Evolutionary conservation across 2,113 vertebrate genomes (phyloP).

Genomic region (Menidia beryllina): DNA sequence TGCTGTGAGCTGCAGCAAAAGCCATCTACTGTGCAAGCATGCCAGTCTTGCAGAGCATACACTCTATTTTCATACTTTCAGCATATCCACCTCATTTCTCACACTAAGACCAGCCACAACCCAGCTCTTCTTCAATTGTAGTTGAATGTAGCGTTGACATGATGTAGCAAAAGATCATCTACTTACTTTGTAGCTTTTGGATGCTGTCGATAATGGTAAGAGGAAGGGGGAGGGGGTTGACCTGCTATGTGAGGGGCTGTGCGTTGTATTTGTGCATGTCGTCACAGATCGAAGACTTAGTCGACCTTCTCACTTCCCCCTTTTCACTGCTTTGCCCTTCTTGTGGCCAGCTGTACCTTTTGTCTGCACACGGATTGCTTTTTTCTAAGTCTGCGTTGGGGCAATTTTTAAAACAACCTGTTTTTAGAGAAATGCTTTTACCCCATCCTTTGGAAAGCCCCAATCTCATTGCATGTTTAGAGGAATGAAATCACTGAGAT

Average conservation of each 20-base stretch:
- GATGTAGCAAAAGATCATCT: slow-evolving; percentile 83
- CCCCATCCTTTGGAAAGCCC: slow-evolving; percentile 52
- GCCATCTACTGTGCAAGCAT: slow-evolving; percentile 71
- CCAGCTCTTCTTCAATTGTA: slow-evolving; percentile 81
- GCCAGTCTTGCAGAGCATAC: slow-evolving; percentile 52
- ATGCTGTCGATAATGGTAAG: slow-evolving; percentile 72
- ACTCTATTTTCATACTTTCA: slow-evolving; percentile 47
- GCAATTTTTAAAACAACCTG: slow-evolving; percentile 60
- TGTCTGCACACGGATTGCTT: slow-evolving; percentile 73
- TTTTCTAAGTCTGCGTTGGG: slow-evolving; percentile 55
- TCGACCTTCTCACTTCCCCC: slow-evolving; percentile 70
- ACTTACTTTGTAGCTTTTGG: slow-evolving; percentile 82
- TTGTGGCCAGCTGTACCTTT: slow-evolving; percentile 66
- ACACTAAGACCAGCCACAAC: slow-evolving; percentile 83
- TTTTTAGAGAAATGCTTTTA: slow-evolving; percentile 67
- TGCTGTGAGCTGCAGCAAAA: slow-evolving; percentile 64
- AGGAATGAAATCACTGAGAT: slow-evolving; percentile 78
- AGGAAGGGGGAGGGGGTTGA: slow-evolving; percentile 37
- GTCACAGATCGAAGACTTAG: slow-evolving; percentile 81
- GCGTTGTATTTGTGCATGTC: slow-evolving; percentile 81
- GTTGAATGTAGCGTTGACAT: slow-evolving; percentile 86
- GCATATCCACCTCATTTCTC: slow-evolving; percentile 64
- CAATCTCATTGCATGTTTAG: slow-evolving; percentile 77
- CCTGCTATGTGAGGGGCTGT: slow-evolving; percentile 70
- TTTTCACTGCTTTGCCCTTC: slow-evolving; percentile 65